Evolutionary conservation across 2,888 invertebrate species (phyloP), one percentile per base, ranked within the genome.

Genomic region (Sipha maydis): DNA sequence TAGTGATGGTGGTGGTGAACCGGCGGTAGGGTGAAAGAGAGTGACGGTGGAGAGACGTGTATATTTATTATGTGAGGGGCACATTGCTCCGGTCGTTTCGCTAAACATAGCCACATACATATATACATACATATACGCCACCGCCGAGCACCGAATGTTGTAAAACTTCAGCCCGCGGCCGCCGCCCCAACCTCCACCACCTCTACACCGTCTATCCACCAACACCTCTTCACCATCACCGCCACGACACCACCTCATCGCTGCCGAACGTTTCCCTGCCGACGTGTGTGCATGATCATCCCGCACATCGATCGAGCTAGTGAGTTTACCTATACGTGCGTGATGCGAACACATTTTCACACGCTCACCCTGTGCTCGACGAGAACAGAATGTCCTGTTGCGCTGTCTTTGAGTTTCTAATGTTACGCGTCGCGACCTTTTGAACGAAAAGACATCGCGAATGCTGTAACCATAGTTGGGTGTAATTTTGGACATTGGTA

Each of bases 41-140:
- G 38, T 48, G 73, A n/a, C 73, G 25, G 77, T n/a, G 28, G 79
- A 86, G 79, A 71, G 79, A 79, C 71, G 86, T 86, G 79, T 83
- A 71, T 85, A 86, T 86, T 86, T 86, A 86, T 86, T 86, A 86
- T 86, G 79, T 86, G 86, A 86, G 86, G 86, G 86, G 86, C 79
- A 86, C 86, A 73, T 38, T 79, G 86, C 86, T 86, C 31, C 79
- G 86, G 79, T 80, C 86, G 86, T 86, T 86, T 86, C 86, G 79
- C 73, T 85, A 85, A 85, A 85, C 86, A 86, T 86, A 80, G 79
- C 71, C 79, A 56, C 73, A 79, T 56, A 73, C 73, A 79, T 69
- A 85, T 41, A 34, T 14, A 28, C n/a, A n/a, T n/a, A n/a, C n/a
- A 48, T n/a, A 77, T 28, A 48, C 80, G 31, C 28, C 80, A 21